Evolutionary conservation across 2,888 invertebrate genomes (phyloP), one percentile per base, ranked within the genome.

Genomic region (Leptinotarsa peninsularis): DNA sequence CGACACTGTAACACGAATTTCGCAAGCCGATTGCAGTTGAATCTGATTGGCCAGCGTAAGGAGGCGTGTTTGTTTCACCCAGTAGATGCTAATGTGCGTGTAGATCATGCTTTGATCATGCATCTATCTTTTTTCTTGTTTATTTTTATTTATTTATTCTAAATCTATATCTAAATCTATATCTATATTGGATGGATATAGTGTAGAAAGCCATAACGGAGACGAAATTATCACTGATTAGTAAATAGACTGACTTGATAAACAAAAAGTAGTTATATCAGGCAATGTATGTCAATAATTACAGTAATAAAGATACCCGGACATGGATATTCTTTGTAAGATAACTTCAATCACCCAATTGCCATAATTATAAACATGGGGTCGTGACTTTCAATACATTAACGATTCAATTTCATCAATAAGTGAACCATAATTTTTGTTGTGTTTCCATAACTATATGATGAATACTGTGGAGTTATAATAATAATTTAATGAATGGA

Each of bases 351-450:
- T 58, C 15, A 58, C 58, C 23, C 21, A 58, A 15, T 58, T 14
- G 58, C 58, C 23, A 4, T 23, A 23, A 58, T 58, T 58, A 17
- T 58, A 58, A 21, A 58, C 15, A 58, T 14, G 58, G 14, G 58
- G 58, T 58, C 58, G 23, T 21, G 58, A 58, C 58, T 58, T 58
- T 15, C 15, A 18, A 58, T 58, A 58, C 15, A 58, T 58, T 27
- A 58, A 58, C 21, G 58, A 58, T 23, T 58, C 58, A 58, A 58
- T 58, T 58, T 23, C 23, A 58, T 58, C 58, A 58, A 58, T 23
- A 58, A 14, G 23, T 58, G 58, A 15, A 15, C 2, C 58, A 23
- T 27, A 23, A 58, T 23, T 58, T 4, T 4, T 58, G 58, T 58
- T 58, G 13, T 23, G 58, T 15, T 58, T 27, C 23, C 58, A 23